These are phyloP conservation scores for Sebastes reedi DNA, from an alignment of 2,797 vertebrate species.

Conservation along the genomic window DNA sequence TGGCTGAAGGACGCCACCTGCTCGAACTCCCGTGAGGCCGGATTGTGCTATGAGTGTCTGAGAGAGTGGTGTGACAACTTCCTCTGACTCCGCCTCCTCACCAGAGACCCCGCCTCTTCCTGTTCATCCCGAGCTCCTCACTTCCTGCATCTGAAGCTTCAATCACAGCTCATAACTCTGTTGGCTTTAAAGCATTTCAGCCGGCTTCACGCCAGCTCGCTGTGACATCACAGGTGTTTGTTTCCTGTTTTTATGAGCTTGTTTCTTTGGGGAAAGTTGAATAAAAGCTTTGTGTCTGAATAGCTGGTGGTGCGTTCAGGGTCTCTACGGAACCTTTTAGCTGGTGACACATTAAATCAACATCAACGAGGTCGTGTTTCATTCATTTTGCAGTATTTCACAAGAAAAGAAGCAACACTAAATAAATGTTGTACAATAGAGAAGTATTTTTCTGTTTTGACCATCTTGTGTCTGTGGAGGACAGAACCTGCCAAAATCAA, in stretches of 20 bases:
- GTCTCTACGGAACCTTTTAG: accelerated
- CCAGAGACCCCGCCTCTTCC: not conserved
- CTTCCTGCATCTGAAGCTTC: not conserved
- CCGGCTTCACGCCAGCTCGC: not conserved
- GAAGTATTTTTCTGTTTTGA: too few relatives aligned
- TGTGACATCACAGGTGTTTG: not conserved
- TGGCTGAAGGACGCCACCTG: accelerated
- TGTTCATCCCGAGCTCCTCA: not conserved
- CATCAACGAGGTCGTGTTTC: too few relatives aligned
- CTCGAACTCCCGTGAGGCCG: constrained; percentile 47
- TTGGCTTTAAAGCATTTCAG: not conserved
- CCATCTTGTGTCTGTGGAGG: too few relatives aligned
- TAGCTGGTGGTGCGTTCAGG: not conserved
- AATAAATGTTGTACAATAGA: too few relatives aligned
- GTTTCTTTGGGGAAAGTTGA: not conserved
- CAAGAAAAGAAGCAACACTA: too few relatives aligned
- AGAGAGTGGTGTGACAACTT: constrained; percentile 79
- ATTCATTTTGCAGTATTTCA: too few relatives aligned
- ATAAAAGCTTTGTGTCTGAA: not conserved
- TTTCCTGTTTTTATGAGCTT: not conserved
- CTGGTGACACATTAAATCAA: too few relatives aligned
- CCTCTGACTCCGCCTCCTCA: constrained; percentile 46
- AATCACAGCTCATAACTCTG: not conserved
- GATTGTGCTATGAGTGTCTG: constrained; percentile 72
- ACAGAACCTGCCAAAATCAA: too few relatives aligned